Conservation (phyloP, 2,797 vertebrate species). For the Craterocephalus amniculus region DNA sequence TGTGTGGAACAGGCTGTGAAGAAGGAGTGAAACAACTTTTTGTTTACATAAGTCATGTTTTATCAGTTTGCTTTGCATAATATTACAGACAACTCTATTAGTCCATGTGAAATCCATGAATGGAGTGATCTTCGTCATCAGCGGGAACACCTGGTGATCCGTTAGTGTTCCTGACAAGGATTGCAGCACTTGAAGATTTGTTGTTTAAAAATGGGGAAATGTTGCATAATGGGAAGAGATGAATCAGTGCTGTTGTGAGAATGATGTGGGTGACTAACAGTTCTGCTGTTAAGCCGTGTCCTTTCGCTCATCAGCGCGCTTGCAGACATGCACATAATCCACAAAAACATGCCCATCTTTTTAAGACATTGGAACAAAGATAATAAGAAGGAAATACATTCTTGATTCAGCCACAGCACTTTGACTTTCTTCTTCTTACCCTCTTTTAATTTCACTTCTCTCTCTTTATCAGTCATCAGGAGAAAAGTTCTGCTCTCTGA, state of each 20-base stretch:
- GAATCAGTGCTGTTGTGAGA: conserved; percentile 47
- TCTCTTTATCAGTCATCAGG: conserved; percentile 20
- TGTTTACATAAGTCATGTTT: background rate
- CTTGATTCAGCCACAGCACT: background rate
- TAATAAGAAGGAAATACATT: conserved; percentile 38
- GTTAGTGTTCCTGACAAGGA: conserved; percentile 9
- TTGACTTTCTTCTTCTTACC: background rate
- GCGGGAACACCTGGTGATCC: conserved; percentile 10
- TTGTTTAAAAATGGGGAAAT: conserved; percentile 26
- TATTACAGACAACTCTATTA: conserved; percentile 6
- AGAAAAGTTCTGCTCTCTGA: conserved; percentile 45
- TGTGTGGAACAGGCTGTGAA: background rate
- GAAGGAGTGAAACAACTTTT: background rate
- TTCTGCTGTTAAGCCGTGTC: conserved; percentile 9
- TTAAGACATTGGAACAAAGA: conserved; percentile 3
- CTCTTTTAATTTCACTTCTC: conserved; percentile 21
- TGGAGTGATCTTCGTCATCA: conserved; percentile 12
- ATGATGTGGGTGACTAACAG: conserved; percentile 42
- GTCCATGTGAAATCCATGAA: background rate
- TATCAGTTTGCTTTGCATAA: background rate
- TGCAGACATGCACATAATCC: conserved; percentile 2
- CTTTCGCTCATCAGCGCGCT: conserved; percentile 1
- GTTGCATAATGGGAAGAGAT: conserved; percentile 45
- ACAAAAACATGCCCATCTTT: background rate
- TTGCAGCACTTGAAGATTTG: background rate